Base-by-base conservation (phyloP, 2,797 vertebrate genomes). In the Catostomus latipinnis region DNA sequence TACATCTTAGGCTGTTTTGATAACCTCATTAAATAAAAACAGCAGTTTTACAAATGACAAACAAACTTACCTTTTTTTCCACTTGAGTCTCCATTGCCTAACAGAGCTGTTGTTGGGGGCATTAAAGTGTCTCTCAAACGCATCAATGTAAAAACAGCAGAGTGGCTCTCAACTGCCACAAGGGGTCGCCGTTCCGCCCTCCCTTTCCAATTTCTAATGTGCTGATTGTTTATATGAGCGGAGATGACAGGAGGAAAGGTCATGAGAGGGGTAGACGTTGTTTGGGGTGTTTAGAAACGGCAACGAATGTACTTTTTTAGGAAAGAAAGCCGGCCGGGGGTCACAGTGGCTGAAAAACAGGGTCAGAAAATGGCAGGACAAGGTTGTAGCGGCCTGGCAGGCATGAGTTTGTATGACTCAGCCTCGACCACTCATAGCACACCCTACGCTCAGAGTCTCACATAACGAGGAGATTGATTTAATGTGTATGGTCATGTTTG, bases 171-270 rank as follows among this genome's bases (percentile, higher is more conserved):
- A 10, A 60, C 56, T 34, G 10, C 89, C 90, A 90, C 77, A 34
- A 89, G 85, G 84, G 82, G 91, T 52, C 80, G 72, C 75, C 82
- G 80, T 87, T 86, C 22, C 22, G 87, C 78, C 56, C 68, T 22
- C 13, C 52, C 22, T 62, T 69, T 18, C 14, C 62, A 5, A 6
- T 62, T 49, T 67, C 75, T 76, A 87, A 78, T 16, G 53, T 1
- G 12, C 68, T 66, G 0, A 56, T 62, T 43, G 34, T 75, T 75
- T 60, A 58, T 58, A 14, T 77, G 45, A 63, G 11, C 54, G 7
- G 11, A 61, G 71, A 68, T 84, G 86, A 89, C 90, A 92, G 86
- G 34, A 34, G 34, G 63, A 90, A 90, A 91, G 92, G 91, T 92
- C 87, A 89, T 86, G 52, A 76, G 62, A 84, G 82, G 73, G 75